phyloP scores from a whole-genome alignment of 2,113 vertebrate species.

The Zosterops pallidus region DNA sequence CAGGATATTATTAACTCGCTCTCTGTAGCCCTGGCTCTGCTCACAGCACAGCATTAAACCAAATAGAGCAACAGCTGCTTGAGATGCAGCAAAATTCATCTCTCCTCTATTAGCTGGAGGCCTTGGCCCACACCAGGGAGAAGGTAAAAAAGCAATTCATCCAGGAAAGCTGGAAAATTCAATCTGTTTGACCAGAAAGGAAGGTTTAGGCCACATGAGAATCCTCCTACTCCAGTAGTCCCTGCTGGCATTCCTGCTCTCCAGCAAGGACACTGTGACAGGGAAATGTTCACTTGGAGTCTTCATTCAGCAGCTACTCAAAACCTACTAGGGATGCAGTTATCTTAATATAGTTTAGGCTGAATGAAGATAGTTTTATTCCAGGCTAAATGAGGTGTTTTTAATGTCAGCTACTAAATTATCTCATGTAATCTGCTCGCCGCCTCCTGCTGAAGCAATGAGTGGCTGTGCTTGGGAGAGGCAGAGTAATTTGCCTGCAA shows the following conservation, averaged over 20 bases:
- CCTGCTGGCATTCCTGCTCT: not conserved
- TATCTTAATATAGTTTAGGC: not conserved
- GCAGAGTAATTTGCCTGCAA: not conserved
- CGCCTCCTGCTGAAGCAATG: conserved; percentile 11
- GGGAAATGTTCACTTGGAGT: not conserved
- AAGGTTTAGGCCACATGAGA: not conserved
- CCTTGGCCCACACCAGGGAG: not conserved
- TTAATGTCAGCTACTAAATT: conserved; percentile 36
- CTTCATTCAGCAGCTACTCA: not conserved
- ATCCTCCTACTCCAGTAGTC: not conserved
- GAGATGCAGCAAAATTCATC: conserved; percentile 1
- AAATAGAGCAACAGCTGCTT: conserved; percentile 6
- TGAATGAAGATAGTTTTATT: conserved; percentile 34
- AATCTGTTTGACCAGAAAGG: not conserved
- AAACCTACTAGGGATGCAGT: not conserved
- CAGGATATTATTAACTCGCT: not conserved
- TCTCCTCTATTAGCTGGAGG: not conserved
- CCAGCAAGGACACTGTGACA: not conserved
- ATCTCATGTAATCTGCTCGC: not conserved
- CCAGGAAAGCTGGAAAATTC: not conserved
- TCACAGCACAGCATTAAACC: not conserved
- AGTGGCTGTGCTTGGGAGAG: not conserved
- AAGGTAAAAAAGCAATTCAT: not conserved
- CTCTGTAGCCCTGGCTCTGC: not conserved
- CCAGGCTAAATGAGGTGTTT: conserved; percentile 11